Evolutionary conservation across 2,797 vertebrate species (phyloP).

Genomic region (Rhodeus uyekii): DNA sequence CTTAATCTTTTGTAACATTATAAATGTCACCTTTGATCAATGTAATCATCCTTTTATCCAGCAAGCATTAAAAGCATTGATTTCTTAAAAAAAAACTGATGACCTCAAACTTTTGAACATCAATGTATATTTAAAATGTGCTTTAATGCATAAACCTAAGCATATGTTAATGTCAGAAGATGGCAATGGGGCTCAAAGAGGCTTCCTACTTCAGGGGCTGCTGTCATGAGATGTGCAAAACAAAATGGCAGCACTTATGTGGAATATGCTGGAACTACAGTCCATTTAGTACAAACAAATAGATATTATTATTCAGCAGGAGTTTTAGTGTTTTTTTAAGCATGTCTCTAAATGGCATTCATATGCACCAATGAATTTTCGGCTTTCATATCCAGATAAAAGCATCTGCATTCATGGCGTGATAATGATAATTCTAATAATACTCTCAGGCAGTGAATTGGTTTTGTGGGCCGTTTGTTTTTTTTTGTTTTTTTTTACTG

Average conservation of each 20-base stretch:
- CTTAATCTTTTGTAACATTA: not conserved
- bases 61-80: not conserved
- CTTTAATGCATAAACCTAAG: not conserved
- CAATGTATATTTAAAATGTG: not conserved
- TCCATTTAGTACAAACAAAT: constrained; percentile 39
- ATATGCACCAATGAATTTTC: constrained; percentile 22
- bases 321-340: constrained; percentile 8
- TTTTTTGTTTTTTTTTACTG: constrained; percentile 20
- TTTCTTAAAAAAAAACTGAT: not conserved
- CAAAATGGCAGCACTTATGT: not conserved
- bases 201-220: not conserved
- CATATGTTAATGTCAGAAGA: not conserved
- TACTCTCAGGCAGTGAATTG: constrained; percentile 15
- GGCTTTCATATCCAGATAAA: constrained; percentile 23
- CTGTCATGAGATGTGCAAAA: not conserved
- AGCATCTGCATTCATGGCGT: constrained; percentile 18
- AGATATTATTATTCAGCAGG: constrained; percentile 4
- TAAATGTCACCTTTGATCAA: not conserved
- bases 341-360: constrained; percentile 25
- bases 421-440: constrained; percentile 35
- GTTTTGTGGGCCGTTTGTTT: too few relatives aligned
- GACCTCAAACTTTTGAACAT: not conserved
- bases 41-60: not conserved
- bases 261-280: not conserved
- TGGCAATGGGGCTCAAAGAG: not conserved